Percentiles rank a stretch among this genome's conserved stretches.
phyloP scores from a whole-genome alignment of 2,797 vertebrate species.

The Okamejei kenojei region DNA sequence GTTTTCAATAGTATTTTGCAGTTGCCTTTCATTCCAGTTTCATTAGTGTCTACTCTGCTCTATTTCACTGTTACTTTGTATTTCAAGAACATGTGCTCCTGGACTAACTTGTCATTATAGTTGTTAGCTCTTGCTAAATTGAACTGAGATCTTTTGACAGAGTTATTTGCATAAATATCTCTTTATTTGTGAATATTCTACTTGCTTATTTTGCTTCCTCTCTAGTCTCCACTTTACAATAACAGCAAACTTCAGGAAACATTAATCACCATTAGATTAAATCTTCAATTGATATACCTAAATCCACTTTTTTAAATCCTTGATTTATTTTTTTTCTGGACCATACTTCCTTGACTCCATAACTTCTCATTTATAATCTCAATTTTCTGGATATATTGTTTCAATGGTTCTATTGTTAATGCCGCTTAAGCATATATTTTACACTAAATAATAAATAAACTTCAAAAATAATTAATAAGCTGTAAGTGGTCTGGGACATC shows the following conservation, averaged over 20 bases:
- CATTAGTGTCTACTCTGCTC: background rate
- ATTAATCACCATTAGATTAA: background rate
- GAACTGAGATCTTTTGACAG: background rate
- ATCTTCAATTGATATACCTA: background rate
- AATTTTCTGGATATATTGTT: too few species aligned
- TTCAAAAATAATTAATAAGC: background rate
- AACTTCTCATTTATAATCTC: background rate
- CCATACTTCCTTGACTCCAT: background rate
- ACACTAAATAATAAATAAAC: background rate
- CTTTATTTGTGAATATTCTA: background rate
- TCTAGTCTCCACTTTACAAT: background rate
- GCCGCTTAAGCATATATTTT: background rate
- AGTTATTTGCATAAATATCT: background rate
- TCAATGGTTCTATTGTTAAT: background rate
- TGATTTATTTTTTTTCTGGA: background rate
- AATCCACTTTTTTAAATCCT: background rate
- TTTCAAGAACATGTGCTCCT: background rate
- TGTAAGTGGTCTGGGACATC: background rate
- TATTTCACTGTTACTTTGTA: constrained; percentile 2
- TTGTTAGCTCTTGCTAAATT: constrained; percentile 1
- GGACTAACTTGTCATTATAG: background rate
- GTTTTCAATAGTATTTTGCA: background rate
- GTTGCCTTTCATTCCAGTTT: background rate
- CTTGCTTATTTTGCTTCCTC: background rate
- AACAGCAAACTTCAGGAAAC: background rate